Conservation (phyloP, 35 echinoderm and acorn worm genomes). For the Nesometra sesokonis region DNA sequence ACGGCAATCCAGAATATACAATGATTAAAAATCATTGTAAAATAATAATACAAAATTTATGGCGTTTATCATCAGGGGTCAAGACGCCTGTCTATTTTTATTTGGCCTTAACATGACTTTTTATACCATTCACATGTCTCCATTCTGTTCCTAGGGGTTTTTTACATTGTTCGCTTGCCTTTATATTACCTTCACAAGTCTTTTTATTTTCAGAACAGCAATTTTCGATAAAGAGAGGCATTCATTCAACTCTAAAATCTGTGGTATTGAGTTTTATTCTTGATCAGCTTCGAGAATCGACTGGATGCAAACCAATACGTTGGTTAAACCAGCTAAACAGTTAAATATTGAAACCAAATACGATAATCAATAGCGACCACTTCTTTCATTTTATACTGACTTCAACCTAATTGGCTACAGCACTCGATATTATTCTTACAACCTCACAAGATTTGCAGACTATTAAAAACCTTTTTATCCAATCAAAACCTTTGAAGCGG, state of each 20-base stretch:
- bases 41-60: no score
- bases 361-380: not conserved
- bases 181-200: no score
- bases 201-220: no score
- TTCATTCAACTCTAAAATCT: not conserved
- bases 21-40: no score
- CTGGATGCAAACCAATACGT: not conserved
- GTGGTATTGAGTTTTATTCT: not conserved
- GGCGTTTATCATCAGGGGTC: no score
- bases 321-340: not conserved
- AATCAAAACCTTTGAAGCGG: not conserved
- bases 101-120: no score
- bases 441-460: not conserved
- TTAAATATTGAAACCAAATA: not conserved
- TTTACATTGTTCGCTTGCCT: no score
- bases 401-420: not conserved
- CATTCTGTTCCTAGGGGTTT: no score
- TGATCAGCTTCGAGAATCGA: not conserved
- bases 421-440: not conserved
- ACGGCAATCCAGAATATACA: no score
- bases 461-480: not conserved
- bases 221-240: no score
- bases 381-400: not conserved
- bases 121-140: no score
- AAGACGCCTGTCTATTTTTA: no score